Evolutionary conservation across 2,888 invertebrate species (phyloP), one percentile per base, ranked within the genome.

Genomic region (Cheilosia grossa): DNA sequence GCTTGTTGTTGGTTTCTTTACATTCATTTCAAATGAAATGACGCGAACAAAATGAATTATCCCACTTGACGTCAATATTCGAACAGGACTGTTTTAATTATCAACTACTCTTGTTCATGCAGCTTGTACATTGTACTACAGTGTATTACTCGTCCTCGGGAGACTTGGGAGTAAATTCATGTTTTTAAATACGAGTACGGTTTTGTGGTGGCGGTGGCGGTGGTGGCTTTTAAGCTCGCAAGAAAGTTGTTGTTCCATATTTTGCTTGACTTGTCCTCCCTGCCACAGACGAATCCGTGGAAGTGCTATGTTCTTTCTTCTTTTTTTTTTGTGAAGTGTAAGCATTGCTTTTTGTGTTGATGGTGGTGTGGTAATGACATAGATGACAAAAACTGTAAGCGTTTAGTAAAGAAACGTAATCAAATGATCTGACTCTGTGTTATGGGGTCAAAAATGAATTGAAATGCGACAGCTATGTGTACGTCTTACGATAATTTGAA

Each of bases 101-200:
- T 19, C 4, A 33, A 49, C 47, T 19, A 7, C 21, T 30, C 27
- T 61, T 13, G 47, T 21, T 17, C 1, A 13, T n/a, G n/a, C 9
- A 27, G 9, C 5, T 21, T 21, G 21, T 21, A 21, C 21, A 21
- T 44, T 44, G 44, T 17, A 44, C 17, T n/a, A 42, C 27, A 33
- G 10, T 15, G 27, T 15, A 2, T 13, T 49, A 30, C 30, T 30
- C 47, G 27, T 15, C 30, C 27, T 63, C 30, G 1, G 37, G 37
- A 37, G 24, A 33, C 59, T 77, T 67, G 33, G 61, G 33, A 67
- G 59, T 53, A 77, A 61, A 53, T 77, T 77, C 69, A 77, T 67
- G 75, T 40, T 15, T 77, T 77, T 44, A 53, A 61, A 37, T 37
- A 37, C 37, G 4, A 37, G 37, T 47, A 47, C 24, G 59, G 44